Percentiles rank a stretch among this genome's conserved stretches.
Conservation (phyloP, 1,140 invertebrate genomes). For the Diplogasteroides magnus region DNA sequence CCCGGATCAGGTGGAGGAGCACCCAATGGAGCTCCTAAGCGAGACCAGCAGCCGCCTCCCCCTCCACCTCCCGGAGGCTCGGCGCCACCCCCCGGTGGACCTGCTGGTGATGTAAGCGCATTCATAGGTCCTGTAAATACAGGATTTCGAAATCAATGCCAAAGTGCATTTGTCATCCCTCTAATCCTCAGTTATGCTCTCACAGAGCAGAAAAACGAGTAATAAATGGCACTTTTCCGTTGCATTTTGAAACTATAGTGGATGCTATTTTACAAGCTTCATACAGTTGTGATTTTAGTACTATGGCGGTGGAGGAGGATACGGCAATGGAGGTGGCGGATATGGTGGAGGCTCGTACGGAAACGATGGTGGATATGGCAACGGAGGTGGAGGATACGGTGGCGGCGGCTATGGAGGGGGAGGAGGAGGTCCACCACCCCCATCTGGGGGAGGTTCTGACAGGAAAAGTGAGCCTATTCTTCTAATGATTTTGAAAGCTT, state of each 20-base stretch:
- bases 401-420: neutral
- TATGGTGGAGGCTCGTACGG: neutral
- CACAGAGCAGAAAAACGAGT: no score
- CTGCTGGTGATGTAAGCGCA: neutral
- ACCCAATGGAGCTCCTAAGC: neutral
- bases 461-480: no score
- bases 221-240: no score
- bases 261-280: no score
- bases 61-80: conserved; percentile 3
- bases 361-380: neutral
- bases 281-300: no score
- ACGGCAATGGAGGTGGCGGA: neutral
- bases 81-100: neutral
- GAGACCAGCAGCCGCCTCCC: neutral
- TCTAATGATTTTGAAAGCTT: no score
- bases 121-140: no score
- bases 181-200: no score
- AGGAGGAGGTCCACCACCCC: neutral
- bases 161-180: no score
- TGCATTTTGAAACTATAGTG: no score
- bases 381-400: neutral
- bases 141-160: no score
- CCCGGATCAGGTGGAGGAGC: neutral
- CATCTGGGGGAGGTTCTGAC: no score
- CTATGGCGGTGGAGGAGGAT: neutral